These are phyloP conservation scores for Agrotis clavis DNA, from an alignment of 2,888 invertebrate genomes.

Conservation along the genomic window DNA sequence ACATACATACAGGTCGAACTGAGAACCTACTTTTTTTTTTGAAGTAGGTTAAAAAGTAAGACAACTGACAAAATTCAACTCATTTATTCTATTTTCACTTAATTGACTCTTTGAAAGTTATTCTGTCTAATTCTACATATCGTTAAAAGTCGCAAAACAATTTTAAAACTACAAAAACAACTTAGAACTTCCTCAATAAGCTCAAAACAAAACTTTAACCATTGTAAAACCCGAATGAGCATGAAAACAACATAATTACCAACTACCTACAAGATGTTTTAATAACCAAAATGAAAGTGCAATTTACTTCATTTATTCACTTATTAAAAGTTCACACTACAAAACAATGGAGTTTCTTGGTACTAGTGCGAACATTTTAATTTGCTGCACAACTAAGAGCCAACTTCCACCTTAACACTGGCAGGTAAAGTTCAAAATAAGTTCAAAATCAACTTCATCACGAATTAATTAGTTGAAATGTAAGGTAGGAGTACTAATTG, in stretches of 20 bases:
- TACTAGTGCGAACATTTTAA: slow-evolving; percentile 53
- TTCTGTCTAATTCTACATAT: background rate
- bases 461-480: slow-evolving; percentile 49
- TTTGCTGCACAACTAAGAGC: background rate
- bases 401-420: background rate
- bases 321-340: slow-evolving; percentile 54
- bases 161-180: too few relatives aligned
- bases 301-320: slow-evolving; percentile 42
- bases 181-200: background rate
- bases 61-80: too few relatives aligned
- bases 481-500: slow-evolving; percentile 43
- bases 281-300: slow-evolving; percentile 31
- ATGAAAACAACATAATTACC: slow-evolving; percentile 3
- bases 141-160: background rate
- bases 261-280: slow-evolving; percentile 32
- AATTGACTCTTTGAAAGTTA: too few relatives aligned
- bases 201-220: background rate
- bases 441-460: background rate
- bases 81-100: too few relatives aligned
- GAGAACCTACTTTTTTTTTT: too few relatives aligned
- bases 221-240: background rate
- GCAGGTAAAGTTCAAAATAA: background rate
- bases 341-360: slow-evolving; percentile 41
- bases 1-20: too few relatives aligned
- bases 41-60: too few relatives aligned